Conservation (phyloP, 2,888 invertebrate genomes). For the Amblyjoppa proteus region DNA sequence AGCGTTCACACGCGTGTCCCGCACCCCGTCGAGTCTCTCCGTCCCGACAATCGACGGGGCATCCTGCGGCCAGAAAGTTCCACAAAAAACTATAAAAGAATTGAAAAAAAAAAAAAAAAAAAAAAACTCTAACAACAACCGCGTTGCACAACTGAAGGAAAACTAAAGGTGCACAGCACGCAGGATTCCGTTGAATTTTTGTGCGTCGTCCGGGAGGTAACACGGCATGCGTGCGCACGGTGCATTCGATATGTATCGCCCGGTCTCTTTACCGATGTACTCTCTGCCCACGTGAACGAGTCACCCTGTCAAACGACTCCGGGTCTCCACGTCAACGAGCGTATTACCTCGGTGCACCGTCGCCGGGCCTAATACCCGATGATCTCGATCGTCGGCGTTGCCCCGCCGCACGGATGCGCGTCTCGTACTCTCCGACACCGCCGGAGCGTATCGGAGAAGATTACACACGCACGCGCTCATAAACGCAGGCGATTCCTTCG, state of each 20-base stretch:
- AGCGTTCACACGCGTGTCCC: background rate
- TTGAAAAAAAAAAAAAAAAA: background rate
- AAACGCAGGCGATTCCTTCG: constrained; percentile 40
- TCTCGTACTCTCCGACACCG: constrained; percentile 15
- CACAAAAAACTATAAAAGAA: background rate
- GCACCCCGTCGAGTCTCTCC: background rate
- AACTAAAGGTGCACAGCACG: background rate
- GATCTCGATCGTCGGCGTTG: constrained; percentile 45
- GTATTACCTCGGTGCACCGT: constrained; percentile 67
- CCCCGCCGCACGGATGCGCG: constrained; percentile 34
- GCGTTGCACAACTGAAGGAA: background rate
- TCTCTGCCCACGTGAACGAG: constrained; percentile 78
- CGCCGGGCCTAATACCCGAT: constrained; percentile 55
- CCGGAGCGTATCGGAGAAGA: constrained; percentile 63
- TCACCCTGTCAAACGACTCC: constrained; percentile 76
- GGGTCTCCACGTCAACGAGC: constrained; percentile 75
- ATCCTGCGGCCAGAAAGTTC: background rate
- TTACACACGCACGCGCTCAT: constrained; percentile 63
- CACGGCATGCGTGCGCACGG: background rate
- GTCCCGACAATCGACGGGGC: background rate
- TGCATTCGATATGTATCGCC: constrained; percentile 15
- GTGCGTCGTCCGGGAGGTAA: background rate
- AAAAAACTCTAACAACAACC: background rate
- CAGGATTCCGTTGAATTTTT: background rate
- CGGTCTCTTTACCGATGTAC: constrained; percentile 47